Evolutionary conservation across 2,113 vertebrate genomes (phyloP), one percentile per base, ranked within the genome.

Genomic region (Chaenogobius annularis): DNA sequence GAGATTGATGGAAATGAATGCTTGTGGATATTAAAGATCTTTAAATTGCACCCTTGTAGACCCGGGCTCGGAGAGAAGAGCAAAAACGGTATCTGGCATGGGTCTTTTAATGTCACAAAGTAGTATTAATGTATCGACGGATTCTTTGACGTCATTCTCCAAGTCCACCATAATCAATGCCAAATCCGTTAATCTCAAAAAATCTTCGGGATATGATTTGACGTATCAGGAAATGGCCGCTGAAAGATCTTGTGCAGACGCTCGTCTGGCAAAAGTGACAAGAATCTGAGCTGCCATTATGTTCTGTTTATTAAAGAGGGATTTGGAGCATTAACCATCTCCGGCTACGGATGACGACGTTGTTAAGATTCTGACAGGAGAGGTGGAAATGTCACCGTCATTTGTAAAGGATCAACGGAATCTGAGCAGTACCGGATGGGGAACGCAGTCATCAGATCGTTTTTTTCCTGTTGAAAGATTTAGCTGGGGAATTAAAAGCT

Each of bases 311-410:
- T 77, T 66, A 64, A 23, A 74, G 69, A 50, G 23, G 66, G 74
- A 79, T 83, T 79, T 75, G 15, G 31, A 1, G 17, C 67, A 68
- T 70, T 73, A 74, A 74, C 66, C 61, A 72, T 68, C 23, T 43
- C 8, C 37, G 47, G 67, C 61, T 69, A 61, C 47, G 65, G 66
- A 61, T 40, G 56, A 70, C 35, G 75, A 77, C 61, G 20, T 63
- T 64, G 48, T 66, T 56, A 67, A 58, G 26, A 81, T 35, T 58
- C 37, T 72, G 77, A 74, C 68, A 79, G 63, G 59, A 47, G 20
- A 78, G 66, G 26, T 17, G 12, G n/a, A 68, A 65, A 68, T 55
- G 46, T 61, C 44, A 75, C 55, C 23, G 1, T 43, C 9, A 54
- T 59, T 54, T 52, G 15, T 9, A 13, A 67, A 61, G 1, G 69